Percentiles rank a stretch among this genome's conserved stretches.
Conservation (phyloP, 2,888 invertebrate species). For the Pyralis farinalis region DNA sequence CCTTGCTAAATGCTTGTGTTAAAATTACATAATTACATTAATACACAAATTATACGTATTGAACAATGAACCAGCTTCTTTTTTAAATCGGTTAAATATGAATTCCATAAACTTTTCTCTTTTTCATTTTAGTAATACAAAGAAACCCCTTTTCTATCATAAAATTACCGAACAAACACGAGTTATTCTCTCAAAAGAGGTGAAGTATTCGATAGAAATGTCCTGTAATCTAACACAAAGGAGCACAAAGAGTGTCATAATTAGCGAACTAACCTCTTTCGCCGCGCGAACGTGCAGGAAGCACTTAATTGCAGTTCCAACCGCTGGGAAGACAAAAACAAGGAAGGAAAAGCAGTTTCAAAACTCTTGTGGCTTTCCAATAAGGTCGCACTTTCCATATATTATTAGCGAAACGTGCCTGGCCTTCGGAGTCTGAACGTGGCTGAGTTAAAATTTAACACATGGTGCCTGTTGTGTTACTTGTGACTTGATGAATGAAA, state of each 20-base stretch:
- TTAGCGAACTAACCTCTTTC: conserved; percentile 44
- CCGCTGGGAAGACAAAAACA: conserved; percentile 22
- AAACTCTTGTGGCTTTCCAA: conserved; percentile 16
- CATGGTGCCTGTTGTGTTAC: conserved; percentile 37
- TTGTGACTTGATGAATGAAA: conserved; percentile 42
- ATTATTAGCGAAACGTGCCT: conserved; percentile 8
- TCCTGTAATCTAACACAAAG: conserved; percentile 22
- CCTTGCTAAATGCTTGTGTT: too few species aligned
- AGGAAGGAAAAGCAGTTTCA: conserved; percentile 9
- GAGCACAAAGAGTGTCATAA: conserved; percentile 43
- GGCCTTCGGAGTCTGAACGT: conserved; percentile 21
- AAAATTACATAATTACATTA: too few species aligned
- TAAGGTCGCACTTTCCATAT: conserved; percentile 24
- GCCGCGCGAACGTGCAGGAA: conserved; percentile 41
- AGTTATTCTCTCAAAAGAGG: not conserved
- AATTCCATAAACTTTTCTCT: too few species aligned
- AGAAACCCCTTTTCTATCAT: not conserved
- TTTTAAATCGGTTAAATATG: too few species aligned
- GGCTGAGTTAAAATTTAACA: conserved; percentile 49
- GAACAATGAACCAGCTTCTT: too few species aligned
- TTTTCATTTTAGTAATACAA: too few species aligned
- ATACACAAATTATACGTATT: too few species aligned
- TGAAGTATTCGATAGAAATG: conserved; percentile 3
- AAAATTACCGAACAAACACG: conserved; percentile 11
- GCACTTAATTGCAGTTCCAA: conserved; percentile 47